Conservation (phyloP, 2,888 invertebrate genomes). For the Scrobipalpa atriplicella region DNA sequence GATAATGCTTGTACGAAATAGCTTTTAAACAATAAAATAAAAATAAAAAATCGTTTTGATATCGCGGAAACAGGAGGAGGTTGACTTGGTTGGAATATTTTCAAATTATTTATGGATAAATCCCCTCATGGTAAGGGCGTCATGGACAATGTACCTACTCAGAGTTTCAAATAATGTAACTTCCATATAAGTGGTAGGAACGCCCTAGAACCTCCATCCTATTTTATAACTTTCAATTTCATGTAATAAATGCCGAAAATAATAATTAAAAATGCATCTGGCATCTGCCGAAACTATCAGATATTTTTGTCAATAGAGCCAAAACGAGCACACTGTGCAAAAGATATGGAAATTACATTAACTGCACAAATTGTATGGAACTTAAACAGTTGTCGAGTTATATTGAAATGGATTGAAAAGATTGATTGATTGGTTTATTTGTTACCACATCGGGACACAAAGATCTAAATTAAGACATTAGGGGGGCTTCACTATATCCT, state of each 20-base stretch:
- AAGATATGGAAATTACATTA: conserved; percentile 68
- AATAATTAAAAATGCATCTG: background rate
- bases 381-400: background rate
- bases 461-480: background rate
- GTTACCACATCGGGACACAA: conserved; percentile 13
- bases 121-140: conserved; percentile 69
- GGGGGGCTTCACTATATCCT: background rate
- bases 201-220: conserved; percentile 52
- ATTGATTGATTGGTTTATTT: background rate
- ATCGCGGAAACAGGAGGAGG: conserved; percentile 80
- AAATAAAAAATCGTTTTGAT: conserved; percentile 50
- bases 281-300: background rate
- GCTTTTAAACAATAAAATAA: conserved; percentile 45
- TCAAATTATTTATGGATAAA: conserved; percentile 49
- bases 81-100: conserved; percentile 61
- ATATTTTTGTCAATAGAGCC: background rate
- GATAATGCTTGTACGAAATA: conserved; percentile 44
- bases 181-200: conserved; percentile 56
- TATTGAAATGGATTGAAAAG: background rate
- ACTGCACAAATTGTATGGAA: conserved; percentile 21
- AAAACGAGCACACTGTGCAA: conserved; percentile 28
- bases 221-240: conserved; percentile 18
- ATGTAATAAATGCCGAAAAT: background rate
- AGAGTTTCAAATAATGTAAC: conserved; percentile 53
- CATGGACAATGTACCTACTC: background rate